A percentile compares a stretch with the other conserved stretches of the same genome.
Evolutionary conservation across 2,888 invertebrate genomes (phyloP).

Genomic region (Erebia epiphron): DNA sequence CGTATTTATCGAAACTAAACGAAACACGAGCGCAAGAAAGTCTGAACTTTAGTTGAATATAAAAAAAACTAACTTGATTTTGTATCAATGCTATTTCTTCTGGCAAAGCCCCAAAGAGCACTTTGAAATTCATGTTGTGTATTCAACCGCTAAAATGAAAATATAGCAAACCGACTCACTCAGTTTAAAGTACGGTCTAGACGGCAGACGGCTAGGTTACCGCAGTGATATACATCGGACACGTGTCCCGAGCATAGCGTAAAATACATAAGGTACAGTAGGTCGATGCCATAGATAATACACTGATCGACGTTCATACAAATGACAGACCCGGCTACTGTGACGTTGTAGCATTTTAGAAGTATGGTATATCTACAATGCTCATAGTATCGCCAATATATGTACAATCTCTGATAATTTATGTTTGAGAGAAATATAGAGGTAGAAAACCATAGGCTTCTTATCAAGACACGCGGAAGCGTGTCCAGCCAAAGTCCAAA

Average conservation of each 20-base stretch:
- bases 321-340: too few species aligned
- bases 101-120: conserved; percentile 11
- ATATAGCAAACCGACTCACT: conserved; percentile 12
- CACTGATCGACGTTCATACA: too few species aligned
- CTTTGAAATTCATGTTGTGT: conserved; percentile 13
- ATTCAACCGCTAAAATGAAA: conserved; percentile 14
- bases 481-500: too few species aligned
- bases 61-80: conserved; percentile 12
- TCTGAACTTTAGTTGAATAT: background rate
- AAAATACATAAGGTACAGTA: conserved; percentile 35
- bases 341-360: too few species aligned
- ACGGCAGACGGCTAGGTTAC: background rate
- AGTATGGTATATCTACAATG: too few species aligned
- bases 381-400: too few species aligned
- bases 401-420: too few species aligned
- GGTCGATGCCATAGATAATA: too few species aligned
- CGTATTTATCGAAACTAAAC: background rate
- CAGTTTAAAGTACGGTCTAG: conserved; percentile 15
- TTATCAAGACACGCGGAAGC: too few species aligned
- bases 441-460: too few species aligned
- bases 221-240: conserved; percentile 31
- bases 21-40: background rate
- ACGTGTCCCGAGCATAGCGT: conserved; percentile 34
- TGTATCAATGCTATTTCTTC: background rate
- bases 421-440: too few species aligned